Evolutionary conservation across 2,113 vertebrate genomes (phyloP), one percentile per base, ranked within the genome.

Genomic region (Chinchilla lanigera): DNA sequence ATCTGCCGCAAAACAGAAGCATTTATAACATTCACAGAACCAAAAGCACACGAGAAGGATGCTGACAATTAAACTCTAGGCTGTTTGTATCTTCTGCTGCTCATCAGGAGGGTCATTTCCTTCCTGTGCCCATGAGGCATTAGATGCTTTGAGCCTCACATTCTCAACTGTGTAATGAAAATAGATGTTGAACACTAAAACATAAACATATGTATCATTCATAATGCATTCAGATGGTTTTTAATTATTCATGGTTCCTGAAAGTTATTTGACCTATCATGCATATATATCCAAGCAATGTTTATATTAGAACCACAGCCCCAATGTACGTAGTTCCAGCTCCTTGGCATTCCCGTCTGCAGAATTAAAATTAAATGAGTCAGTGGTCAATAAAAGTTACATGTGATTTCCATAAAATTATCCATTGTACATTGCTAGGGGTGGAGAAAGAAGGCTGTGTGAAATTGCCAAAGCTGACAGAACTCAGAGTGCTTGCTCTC

Each of bases 231-330:
- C 97, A 96, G 96, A 97, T 97, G 90, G 71, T 90, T 97, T 85
- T 97, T 93, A 98, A 97, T 98, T 97, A 98, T 97, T 98, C 94
- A 97, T 97, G 95, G 96, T 97, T 97, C 97, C 96, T 94, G 95
- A 97, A 97, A 98, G 94, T 94, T 96, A 95, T 90, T 54, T 96
- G 97, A 96, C 97, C 93, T 94, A 88, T 94, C 90, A 47, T 69
- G 94, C 88, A 89, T 73, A 97, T 92, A 94, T 47, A 97, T 67
- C 58, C 95, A 96, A 88, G 77, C 69, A 90, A 73, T 80, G 89
- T 96, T 97, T 97, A 86, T 96, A 92, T 96, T 92, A 92, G 94
- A 97, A 96, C 81, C 92, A 96, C 77, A 94, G 95, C 77, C 93
- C 69, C 87, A 4, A 54, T 26, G 77, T 90, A 82, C 3, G 0